Conservation (phyloP, 35 echinoderm and acorn worm genomes). For the Heliocidaris tuberculata region DNA sequence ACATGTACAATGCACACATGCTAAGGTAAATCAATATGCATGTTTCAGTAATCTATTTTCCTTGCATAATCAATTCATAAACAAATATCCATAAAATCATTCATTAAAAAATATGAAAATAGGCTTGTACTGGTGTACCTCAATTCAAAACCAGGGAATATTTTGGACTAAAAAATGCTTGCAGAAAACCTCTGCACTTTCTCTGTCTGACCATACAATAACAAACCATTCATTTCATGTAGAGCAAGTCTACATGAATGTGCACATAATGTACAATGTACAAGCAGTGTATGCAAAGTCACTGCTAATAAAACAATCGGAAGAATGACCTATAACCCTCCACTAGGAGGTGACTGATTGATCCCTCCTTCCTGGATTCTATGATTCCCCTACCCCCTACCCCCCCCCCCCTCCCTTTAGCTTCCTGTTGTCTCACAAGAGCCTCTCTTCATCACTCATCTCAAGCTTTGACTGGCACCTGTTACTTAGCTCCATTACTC, state of each 20-base stretch:
- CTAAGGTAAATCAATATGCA: too few relatives aligned
- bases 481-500: background rate
- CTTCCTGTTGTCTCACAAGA: conserved; percentile 31
- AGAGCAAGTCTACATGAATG: background rate
- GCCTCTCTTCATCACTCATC: conserved; percentile 20
- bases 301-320: background rate
- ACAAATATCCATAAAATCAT: too few relatives aligned
- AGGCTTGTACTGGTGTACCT: too few relatives aligned
- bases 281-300: background rate
- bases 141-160: too few relatives aligned
- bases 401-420: background rate
- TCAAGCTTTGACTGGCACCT: background rate
- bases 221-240: background rate
- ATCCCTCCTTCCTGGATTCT: background rate
- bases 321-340: background rate
- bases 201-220: background rate
- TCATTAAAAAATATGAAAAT: too few relatives aligned
- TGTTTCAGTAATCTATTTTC: too few relatives aligned
- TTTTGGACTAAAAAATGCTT: background rate
- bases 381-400: background rate
- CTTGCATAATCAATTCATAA: too few relatives aligned
- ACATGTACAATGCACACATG: too few relatives aligned
- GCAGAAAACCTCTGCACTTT: background rate
- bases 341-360: background rate
- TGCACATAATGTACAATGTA: too few relatives aligned